Percentiles rank a stretch among this genome's conserved stretches.
Conservation (phyloP, 2,888 invertebrate genomes). For the Fragum fragum region DNA sequence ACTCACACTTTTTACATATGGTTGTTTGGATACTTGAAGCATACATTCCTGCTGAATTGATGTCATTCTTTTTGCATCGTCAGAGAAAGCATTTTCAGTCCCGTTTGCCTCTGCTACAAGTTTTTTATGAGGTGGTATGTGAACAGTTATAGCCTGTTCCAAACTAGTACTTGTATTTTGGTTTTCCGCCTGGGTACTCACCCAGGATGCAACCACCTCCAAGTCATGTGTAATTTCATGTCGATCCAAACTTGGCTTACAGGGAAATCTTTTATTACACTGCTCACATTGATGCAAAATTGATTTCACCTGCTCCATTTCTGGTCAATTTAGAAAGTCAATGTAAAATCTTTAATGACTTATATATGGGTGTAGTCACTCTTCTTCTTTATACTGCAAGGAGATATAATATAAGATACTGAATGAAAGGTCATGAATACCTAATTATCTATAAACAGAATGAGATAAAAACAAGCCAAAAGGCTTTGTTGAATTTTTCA, state of each 20-base stretch:
- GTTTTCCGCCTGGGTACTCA: neutral
- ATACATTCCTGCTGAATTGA: neutral
- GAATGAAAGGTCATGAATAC: no score
- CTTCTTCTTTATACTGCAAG: no score
- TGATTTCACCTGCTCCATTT: conserved; percentile 15
- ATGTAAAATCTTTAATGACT: no score
- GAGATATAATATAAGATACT: no score
- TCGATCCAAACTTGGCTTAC: conserved; percentile 34
- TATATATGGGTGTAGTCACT: no score
- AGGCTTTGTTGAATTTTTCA: no score
- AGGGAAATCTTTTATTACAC: conserved; percentile 39
- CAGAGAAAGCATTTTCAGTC: neutral
- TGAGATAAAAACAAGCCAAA: no score
- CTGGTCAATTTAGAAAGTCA: neutral
- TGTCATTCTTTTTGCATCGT: neutral
- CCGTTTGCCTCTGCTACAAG: neutral
- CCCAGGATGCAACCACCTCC: conserved; percentile 23
- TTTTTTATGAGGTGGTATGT: conserved; percentile 19
- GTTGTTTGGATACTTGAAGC: neutral
- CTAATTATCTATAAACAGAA: no score
- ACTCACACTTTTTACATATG: neutral
- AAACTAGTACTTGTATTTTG: neutral
- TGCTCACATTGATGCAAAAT: conserved; percentile 27
- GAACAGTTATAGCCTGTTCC: neutral
- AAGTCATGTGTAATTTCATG: conserved; percentile 45